Evolutionary conservation across 2,113 vertebrate species (phyloP), one percentile per base, ranked within the genome.

Genomic region (Emydocephalus ijimae): DNA sequence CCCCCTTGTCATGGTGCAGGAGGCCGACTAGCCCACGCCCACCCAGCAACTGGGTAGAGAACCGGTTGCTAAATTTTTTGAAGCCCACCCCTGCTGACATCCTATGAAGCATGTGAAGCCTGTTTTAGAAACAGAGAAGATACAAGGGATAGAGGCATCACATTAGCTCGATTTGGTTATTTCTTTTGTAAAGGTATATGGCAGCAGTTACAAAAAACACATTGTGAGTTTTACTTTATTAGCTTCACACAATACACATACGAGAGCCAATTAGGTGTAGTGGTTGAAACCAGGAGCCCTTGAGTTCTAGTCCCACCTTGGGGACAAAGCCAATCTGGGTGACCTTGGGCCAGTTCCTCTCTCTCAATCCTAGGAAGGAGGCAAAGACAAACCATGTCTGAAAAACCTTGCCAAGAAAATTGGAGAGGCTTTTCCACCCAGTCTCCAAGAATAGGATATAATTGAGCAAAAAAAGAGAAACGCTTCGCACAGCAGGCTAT

Each of bases 81-180:
- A 50, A 50, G 48, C 48, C 48, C 48, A 10, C 48, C 48, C 48
- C 7, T 50, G 48, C 48, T 1, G 8, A 69, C 29, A 81, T 39
- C 34, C 69, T 4, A 86, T 0, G 23, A n/a, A 91, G 74, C 54
- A 61, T 18, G 55, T 7, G 3, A 45, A 24, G n/a, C 85, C 5
- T 1, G 0, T n/a, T 87, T 92, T 39, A 23, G 15, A 34, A 39
- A 89, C 21, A 34, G 39, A 81, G 12, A 54, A 52, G 21, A 91
- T 52, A 24, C 29, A 15, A 23, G 15, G 54, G 10, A 85, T 1
- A n/a, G 15, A 18, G 26, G 2, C 10, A 24, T 56, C 34, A 43
- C 15, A 39, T 81, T 20, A 3, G 10, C n/a, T 88, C 18, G 24
- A 2, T 4, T 50, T 87, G 12, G n/a, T 45, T 56, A 9, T 57